Evolutionary conservation across 2,888 invertebrate species (phyloP).

Genomic region (Yponomeuta plumbellus): DNA sequence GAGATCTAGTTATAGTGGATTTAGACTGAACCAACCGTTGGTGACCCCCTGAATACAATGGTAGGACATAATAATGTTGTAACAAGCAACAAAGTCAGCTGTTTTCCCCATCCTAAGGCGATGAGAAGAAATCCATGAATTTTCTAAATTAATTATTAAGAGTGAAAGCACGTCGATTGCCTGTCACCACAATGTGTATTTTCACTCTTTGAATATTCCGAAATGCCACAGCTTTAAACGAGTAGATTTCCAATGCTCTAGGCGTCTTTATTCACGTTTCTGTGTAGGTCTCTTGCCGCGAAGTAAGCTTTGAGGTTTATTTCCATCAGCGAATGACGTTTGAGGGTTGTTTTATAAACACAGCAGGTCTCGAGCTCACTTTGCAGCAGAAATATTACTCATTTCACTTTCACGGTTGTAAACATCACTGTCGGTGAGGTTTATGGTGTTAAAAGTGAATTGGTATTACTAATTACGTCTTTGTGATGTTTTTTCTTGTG

Average conservation of each 20-base stretch:
- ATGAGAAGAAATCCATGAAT: background rate
- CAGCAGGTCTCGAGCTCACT: too few species aligned
- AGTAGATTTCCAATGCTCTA: conserved; percentile 36
- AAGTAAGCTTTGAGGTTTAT: background rate
- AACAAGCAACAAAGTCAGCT: too few species aligned
- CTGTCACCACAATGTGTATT: conserved; percentile 24
- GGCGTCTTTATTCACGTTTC: conserved; percentile 31
- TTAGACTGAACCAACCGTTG: too few species aligned
- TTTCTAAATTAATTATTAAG: conserved; percentile 5
- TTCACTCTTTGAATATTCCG: conserved; percentile 35
- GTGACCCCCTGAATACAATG: too few species aligned
- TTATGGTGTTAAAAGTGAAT: conserved; percentile 10
- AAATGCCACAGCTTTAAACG: conserved; percentile 28
- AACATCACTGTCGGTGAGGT: background rate
- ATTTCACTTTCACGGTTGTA: conserved; percentile 37
- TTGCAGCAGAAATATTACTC: background rate
- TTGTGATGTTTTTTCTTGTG: background rate
- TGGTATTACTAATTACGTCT: conserved; percentile 16
- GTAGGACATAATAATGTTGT: too few species aligned
- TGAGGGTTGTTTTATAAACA: too few species aligned
- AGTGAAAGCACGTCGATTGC: conserved; percentile 32
- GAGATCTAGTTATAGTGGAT: too few species aligned
- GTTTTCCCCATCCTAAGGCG: background rate
- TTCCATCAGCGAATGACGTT: background rate
- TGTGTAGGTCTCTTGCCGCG: conserved; percentile 25